Percentiles rank a stretch among this genome's conserved stretches.
Conservation (phyloP, 2,888 invertebrate genomes). For the Platerodrilus igneus region DNA sequence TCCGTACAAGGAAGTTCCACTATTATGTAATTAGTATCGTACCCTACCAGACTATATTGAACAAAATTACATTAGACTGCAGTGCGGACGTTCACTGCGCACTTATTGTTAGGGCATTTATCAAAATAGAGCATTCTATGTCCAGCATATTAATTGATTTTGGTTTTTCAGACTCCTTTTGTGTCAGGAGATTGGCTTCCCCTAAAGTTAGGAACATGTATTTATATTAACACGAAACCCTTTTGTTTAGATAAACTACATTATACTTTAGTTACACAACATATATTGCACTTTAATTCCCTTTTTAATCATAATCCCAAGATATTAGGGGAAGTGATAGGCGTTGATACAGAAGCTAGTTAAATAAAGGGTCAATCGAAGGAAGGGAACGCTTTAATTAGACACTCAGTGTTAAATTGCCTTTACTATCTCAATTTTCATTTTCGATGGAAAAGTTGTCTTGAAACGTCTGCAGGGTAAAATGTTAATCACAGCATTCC, state of each 20-base stretch:
- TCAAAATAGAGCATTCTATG: slow-evolving; percentile 23
- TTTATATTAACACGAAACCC: no score
- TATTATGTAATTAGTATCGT: slow-evolving; percentile 23
- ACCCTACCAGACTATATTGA: slow-evolving; percentile 18
- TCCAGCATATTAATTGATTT: slow-evolving; percentile 21
- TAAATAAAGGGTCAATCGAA: slow-evolving; percentile 14
- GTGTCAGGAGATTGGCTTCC: no score
- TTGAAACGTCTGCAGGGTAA: no score
- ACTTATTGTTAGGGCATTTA: slow-evolving; percentile 29
- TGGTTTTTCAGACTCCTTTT: slow-evolving; percentile 6
- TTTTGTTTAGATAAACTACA: neutral
- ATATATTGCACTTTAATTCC: no score
- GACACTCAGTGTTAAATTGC: slow-evolving; percentile 14
- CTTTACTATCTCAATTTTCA: slow-evolving; percentile 4
- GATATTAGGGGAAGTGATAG: slow-evolving; percentile 10
- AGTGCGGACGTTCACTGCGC: slow-evolving; percentile 23
- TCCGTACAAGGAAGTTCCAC: no score
- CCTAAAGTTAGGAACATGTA: no score
- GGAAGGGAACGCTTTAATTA: slow-evolving; percentile 16
- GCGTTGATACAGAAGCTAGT: slow-evolving; percentile 13
- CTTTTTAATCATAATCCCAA: slow-evolving; percentile 15
- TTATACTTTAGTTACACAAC: neutral
- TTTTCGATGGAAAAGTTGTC: no score
- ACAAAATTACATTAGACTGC: slow-evolving; percentile 23
- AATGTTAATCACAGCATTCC: slow-evolving; percentile 4